Conservation (phyloP, 2,113 vertebrate species). For the Crotalus horridus region DNA sequence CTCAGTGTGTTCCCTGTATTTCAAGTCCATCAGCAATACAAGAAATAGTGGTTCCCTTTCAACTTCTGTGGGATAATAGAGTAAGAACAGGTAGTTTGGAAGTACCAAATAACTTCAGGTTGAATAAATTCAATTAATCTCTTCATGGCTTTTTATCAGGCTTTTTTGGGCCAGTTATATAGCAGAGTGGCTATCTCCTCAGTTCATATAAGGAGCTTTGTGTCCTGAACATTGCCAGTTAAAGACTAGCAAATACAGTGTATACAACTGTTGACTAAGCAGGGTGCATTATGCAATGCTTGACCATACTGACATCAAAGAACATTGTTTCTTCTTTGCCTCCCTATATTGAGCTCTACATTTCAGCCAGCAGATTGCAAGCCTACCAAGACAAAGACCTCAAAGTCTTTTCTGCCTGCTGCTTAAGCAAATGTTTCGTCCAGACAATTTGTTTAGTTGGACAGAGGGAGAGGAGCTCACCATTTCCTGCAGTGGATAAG, state of each 20-base stretch:
- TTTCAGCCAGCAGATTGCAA: not conserved
- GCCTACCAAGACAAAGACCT: not conserved
- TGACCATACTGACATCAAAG: not conserved
- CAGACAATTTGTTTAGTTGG: too few species aligned
- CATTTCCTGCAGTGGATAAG: not conserved
- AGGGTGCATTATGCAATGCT: not conserved
- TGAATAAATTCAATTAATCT: not conserved
- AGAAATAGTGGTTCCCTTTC: not conserved
- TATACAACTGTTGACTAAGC: not conserved
- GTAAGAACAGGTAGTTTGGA: not conserved
- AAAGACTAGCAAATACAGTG: not conserved
- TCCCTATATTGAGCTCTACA: not conserved
- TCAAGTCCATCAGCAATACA: not conserved
- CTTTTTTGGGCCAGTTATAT: not conserved
- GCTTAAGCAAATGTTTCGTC: not conserved
- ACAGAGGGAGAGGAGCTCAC: not conserved
- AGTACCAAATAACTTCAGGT: not conserved
- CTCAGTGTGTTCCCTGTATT: not conserved
- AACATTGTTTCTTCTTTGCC: not conserved
- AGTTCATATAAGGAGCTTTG: not conserved
- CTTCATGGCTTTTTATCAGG: not conserved
- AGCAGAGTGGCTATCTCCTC: too few species aligned
- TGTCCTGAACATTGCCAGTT: not conserved
- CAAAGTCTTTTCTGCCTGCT: not conserved
- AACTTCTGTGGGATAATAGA: not conserved